Percentiles rank a stretch among this genome's conserved stretches.
phyloP scores from a whole-genome alignment of 1,140 invertebrate species.

The Aphaenogaster rudis region DNA sequence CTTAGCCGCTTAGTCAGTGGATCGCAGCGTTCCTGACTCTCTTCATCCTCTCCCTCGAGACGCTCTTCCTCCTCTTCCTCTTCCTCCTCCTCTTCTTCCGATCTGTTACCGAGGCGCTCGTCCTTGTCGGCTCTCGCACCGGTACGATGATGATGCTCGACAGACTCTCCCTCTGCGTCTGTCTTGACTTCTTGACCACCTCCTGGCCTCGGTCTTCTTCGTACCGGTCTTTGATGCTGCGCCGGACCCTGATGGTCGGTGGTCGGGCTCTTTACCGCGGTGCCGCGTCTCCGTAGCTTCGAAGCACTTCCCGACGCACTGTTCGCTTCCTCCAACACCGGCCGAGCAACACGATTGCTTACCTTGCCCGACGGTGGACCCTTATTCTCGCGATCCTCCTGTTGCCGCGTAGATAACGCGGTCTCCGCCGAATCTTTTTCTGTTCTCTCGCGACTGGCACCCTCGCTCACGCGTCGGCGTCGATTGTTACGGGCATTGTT shows the following conservation, averaged over 20 bases:
- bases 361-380: conserved; percentile 80
- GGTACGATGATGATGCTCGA: conserved; percentile 44
- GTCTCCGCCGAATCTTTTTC: conserved; percentile 73
- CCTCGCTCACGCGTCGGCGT: conserved; percentile 81
- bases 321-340: conserved; percentile 85
- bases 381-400: conserved; percentile 86
- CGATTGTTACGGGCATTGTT: conserved; percentile 80
- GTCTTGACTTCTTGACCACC: conserved; percentile 65
- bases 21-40: conserved; percentile 69
- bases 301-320: conserved; percentile 76
- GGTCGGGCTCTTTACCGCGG: conserved; percentile 75
- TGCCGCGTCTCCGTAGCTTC: conserved; percentile 80
- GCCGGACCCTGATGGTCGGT: conserved; percentile 67
- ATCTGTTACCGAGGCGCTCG: conserved; percentile 48
- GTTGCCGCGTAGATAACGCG: conserved; percentile 76
- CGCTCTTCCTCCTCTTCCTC: conserved; percentile 67
- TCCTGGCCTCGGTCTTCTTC: conserved; percentile 76
- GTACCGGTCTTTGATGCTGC: conserved; percentile 68
- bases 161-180: conserved; percentile 55
- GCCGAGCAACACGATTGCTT: conserved; percentile 81
- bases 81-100: conserved; percentile 51
- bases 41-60: conserved; percentile 56
- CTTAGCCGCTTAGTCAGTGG: conserved; percentile 78
- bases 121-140: conserved; percentile 53
- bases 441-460: conserved; percentile 77